phyloP scores from a whole-genome alignment of 2,797 vertebrate genomes.

The Balearica regulorum region DNA sequence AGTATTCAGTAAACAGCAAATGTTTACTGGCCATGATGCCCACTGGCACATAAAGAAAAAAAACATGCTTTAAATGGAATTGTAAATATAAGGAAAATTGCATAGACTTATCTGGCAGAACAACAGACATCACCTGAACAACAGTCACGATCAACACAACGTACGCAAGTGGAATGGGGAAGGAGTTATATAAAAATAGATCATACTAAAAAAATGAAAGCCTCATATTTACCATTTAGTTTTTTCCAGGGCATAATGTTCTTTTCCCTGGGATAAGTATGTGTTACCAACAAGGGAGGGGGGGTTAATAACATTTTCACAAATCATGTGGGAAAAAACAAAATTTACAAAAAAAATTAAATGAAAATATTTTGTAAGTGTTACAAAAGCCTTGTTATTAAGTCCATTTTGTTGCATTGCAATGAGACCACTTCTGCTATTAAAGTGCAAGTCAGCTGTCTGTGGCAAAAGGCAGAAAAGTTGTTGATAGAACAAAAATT shows the following conservation, averaged over 20 bases:
- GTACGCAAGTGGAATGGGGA: background rate
- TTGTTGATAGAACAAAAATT: background rate
- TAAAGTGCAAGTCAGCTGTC: background rate
- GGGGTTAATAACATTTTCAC: background rate
- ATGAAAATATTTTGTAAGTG: background rate
- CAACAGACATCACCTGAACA: background rate
- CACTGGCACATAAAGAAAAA: background rate
- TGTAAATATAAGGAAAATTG: background rate
- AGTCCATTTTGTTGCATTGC: background rate
- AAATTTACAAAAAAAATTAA: background rate
- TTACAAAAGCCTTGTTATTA: background rate
- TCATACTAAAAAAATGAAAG: background rate
- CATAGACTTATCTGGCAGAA: background rate
- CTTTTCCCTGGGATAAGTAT: background rate
- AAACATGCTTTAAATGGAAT: background rate
- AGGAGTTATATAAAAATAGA: background rate
- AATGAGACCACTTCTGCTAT: background rate
- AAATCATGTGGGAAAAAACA: rapidly evolving
- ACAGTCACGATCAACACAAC: background rate
- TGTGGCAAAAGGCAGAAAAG: slow-evolving; percentile 1
- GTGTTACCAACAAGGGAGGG: background rate
- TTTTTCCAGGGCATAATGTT: background rate
- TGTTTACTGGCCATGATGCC: background rate
- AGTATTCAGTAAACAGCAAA: background rate
- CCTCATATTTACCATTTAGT: background rate